Conservation (phyloP, 2,113 vertebrate genomes). For the Canis aureus region DNA sequence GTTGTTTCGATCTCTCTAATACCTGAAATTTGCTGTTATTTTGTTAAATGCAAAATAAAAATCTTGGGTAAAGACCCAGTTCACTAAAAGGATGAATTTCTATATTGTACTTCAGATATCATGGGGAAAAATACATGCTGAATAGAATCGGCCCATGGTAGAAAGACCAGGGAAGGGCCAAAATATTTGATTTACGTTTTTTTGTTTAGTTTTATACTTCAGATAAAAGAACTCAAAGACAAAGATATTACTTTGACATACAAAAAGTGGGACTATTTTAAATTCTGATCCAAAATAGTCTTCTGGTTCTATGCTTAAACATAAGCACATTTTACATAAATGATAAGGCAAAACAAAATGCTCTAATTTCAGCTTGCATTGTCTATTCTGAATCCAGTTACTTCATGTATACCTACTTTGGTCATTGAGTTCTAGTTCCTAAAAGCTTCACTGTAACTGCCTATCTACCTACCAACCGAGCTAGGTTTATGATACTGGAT, state of each 20-base stretch:
- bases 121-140: slow-evolving; percentile 66
- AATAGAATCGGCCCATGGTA: slow-evolving; percentile 52
- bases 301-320: slow-evolving; percentile 47
- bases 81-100: slow-evolving; percentile 83
- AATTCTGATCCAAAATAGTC: slow-evolving; percentile 47
- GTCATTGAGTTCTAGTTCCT: slow-evolving; percentile 26
- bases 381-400: slow-evolving; percentile 31
- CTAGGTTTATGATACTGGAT: neutral
- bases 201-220: slow-evolving; percentile 55
- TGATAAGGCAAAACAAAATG: neutral
- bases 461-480: neutral
- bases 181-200: slow-evolving; percentile 66
- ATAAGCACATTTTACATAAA: slow-evolving; percentile 11
- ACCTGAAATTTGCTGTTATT: slow-evolving; percentile 91
- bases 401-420: neutral
- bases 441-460: neutral
- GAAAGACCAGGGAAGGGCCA: slow-evolving; percentile 51
- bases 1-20: slow-evolving; percentile 90
- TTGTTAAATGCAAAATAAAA: slow-evolving; percentile 89
- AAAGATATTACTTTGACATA: slow-evolving; percentile 53
- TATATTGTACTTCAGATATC: slow-evolving; percentile 81
- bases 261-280: slow-evolving; percentile 5
- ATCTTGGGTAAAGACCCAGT: slow-evolving; percentile 84
- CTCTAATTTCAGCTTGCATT: slow-evolving; percentile 18
- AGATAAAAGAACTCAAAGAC: slow-evolving; percentile 58